Evolutionary conservation across 2,888 invertebrate species (phyloP), one percentile per base, ranked within the genome.

Genomic region (Lasioglossum malachurum): DNA sequence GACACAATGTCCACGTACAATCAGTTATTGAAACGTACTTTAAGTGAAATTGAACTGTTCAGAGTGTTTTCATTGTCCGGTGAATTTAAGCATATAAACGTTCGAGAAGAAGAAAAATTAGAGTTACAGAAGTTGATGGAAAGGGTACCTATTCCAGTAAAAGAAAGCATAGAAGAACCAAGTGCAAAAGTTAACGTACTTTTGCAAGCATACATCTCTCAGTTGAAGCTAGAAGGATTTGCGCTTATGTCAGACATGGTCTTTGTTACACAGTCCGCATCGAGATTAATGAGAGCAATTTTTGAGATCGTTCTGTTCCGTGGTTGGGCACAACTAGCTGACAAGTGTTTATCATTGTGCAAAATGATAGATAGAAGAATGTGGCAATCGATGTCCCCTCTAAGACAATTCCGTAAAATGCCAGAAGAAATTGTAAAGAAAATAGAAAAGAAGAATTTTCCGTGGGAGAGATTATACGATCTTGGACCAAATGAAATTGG

Each of bases 301-400:
- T 99, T 98, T 95, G 99, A 99, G 96, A 99, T 99, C 90, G 99
- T 99, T 0, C 95, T 99, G 69, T 97, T 96, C 94, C 95, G 98
- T 53, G 98, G 99, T 23, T 99, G 99, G 99, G 99, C 99, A 0
- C 99, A 99, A 93, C 95, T 99, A 78, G 98, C 99, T 0, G 99
- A 99, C 94, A 99, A 99, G 95, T 98, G 99, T 0, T 95, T 99
- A 31, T 97, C 99, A 0, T 96, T 99, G 10, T 99, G 99, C 96
- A 99, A 99, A 96, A 99, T 99, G 99, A 99, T 99, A 85, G 99
- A 99, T 95, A 97, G 99, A 0, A 96, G 99, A 53, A 99, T 99
- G 99, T 99, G 99, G 99, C 99, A 99, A 95, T 99, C 99, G 0
- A 99, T 99, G 99, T 99, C 99, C 2, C 99, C 99, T 2, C 96